These are phyloP conservation scores for Dicrostonyx torquatus DNA, from an alignment of 2,797 vertebrate species.

Conservation along the genomic window DNA sequence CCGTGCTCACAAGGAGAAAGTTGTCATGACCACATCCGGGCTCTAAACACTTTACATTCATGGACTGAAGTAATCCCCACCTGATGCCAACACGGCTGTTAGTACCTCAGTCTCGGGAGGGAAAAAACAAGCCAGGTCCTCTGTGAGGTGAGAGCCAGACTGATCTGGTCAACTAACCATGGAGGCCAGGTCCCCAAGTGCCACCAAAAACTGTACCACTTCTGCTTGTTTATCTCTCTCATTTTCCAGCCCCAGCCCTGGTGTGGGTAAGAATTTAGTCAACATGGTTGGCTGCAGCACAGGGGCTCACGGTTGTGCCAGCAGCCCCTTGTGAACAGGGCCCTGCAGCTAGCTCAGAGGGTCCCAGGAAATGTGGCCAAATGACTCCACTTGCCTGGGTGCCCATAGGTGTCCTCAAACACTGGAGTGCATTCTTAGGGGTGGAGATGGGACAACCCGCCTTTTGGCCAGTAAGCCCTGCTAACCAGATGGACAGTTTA, in stretches of 20 bases:
- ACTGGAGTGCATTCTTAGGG: neutral
- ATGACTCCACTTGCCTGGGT: neutral
- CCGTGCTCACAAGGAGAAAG: neutral
- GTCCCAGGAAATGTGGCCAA: neutral
- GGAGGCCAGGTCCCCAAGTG: neutral
- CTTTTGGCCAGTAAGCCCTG: neutral
- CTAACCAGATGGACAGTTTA: neutral
- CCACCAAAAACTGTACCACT: neutral
- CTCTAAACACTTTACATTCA: neutral
- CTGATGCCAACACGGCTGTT: accelerated
- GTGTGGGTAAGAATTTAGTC: neutral
- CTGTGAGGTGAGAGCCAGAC: neutral
- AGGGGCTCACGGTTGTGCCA: neutral
- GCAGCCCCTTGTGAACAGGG: neutral
- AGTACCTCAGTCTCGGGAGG: neutral
- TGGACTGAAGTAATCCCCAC: neutral
- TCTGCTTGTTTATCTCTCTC: neutral
- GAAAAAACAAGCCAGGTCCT: neutral
- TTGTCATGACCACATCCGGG: neutral
- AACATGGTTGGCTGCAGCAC: too few species aligned
- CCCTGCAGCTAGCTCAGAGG: neutral
- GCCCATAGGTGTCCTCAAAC: neutral
- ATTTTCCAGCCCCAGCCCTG: neutral
- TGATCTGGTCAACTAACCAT: neutral
- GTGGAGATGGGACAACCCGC: neutral